Base-by-base conservation (phyloP, 2,888 invertebrate species). In the Morpho achilles region DNA sequence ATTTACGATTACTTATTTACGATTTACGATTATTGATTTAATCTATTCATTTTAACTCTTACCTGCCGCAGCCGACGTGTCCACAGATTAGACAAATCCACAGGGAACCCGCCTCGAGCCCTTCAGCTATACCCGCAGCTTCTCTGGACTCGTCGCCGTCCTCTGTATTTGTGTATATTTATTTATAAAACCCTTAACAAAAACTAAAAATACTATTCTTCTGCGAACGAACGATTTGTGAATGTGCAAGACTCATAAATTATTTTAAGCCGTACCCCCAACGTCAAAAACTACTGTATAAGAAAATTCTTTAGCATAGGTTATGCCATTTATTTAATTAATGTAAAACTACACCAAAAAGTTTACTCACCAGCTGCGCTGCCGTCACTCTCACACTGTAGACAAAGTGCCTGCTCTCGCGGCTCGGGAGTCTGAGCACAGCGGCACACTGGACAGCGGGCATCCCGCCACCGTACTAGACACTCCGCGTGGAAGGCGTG, bases 31-130 rank as follows among this genome's bases (percentile, higher is more conserved):
- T 32, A 32, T 32, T 32, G 1, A 32, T 32, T 32, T 32, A 32
- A 1, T 32, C 32, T 32, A 32, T 5, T 32, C 32, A 32, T 32
- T 32, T 32, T 32, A 32, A 32, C 4, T 32, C 93, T 80, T 94
- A 98, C 74, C 99, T 93, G 4, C 99, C 99, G 83, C 99, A 99
- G 39, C 99, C 99, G 8, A 99, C 96, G 79, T 99, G 96, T 0
- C 99, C 99, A 80, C 99, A 99, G 64, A 99, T 98, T 56, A 99
- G 92, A 77, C 99, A 99, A 70, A 99, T 99, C 99, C 99, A 99
- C 5, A 99, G 91, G 56, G 98, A 94, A 70, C 97, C 96, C 0
- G 94, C 92, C 56, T 92, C 93, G 22, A 84, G 66, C 0, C 87
- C 80, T 86, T 92, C 92, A 80, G 93, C 82, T 84, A 94, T 76